Evolutionary conservation across 2,797 vertebrate genomes (phyloP).

Genomic region (Loris lydekkerianus): DNA sequence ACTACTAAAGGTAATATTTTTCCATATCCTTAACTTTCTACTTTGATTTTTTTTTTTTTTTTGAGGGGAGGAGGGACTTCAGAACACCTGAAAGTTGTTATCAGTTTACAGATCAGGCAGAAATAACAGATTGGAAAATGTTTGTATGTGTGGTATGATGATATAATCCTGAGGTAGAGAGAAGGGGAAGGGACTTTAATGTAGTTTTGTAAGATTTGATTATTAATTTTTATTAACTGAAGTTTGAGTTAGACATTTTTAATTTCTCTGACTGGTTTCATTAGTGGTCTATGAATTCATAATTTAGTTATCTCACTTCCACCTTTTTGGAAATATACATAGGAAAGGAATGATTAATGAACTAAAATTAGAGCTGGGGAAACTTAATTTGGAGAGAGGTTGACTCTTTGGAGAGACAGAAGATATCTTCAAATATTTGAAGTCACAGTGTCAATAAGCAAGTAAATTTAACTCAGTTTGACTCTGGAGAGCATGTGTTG

Average conservation of each 20-base stretch:
- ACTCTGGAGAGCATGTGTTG: not conserved
- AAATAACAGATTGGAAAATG: not conserved
- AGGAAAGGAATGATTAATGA: not conserved
- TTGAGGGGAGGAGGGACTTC: not conserved
- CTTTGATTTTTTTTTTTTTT: not conserved
- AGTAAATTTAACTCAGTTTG: slow-evolving; percentile 4
- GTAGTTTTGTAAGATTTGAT: not conserved
- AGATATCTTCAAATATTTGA: slow-evolving; percentile 72
- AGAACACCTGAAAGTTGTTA: not conserved
- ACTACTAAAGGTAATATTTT: not conserved
- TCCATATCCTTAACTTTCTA: not conserved
- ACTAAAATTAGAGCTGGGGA: not conserved
- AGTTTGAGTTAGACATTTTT: slow-evolving; percentile 31
- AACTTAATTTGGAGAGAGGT: slow-evolving; percentile 24
- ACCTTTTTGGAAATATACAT: not conserved
- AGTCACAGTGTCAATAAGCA: slow-evolving; percentile 12
- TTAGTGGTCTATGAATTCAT: not conserved
- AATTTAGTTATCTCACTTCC: not conserved
- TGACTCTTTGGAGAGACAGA: slow-evolving; percentile 17
- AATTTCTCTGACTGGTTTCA: not conserved
- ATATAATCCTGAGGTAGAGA: not conserved
- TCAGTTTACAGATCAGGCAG: not conserved
- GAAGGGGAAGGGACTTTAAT: not conserved
- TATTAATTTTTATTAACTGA: not conserved
- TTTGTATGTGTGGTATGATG: not conserved